Evolutionary conservation across 2,888 invertebrate genomes (phyloP), one percentile per base, ranked within the genome.

Genomic region (Pammene aurita): DNA sequence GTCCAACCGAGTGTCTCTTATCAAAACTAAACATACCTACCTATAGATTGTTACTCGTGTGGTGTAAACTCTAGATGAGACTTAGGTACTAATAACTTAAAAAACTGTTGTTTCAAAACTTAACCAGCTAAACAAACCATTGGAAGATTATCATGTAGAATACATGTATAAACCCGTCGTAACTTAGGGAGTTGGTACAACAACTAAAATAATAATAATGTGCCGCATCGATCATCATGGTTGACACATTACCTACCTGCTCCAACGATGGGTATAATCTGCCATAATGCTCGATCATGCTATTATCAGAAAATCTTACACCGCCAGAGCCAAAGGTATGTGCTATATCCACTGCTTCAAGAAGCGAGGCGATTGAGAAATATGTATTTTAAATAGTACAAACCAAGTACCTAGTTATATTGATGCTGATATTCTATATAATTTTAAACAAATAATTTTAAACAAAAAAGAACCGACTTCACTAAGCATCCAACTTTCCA

Each of bases 271-370:
- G 67, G 67, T 62, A 56, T 69, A 69, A 69, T 64, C 68, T 58
- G 58, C 58, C 46, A 75, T 74, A 79, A 78, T 76, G 79, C 80
- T 83, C 81, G 77, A 85, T 84, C 83, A 84, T 82, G 80, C 80
- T 80, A 85, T 84, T 81, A 83, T 81, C 80, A 79, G 72, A 73
- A 77, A 83, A 82, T 83, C 81, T 80, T 74, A 82, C 79, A 81
- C 79, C 79, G 76, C 77, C 74, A 72, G 78, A 79, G 82, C 82
- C 83, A 82, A 81, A 79, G 83, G 83, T 44, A 42, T 57, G 42
- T 42, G 13, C 81, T 81, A 80, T 46, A 18, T n/a, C 10, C 26
- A 58, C 34, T 10, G 52, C 72, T 71, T 18, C 44, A 56, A 67
- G 11, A 9, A 18, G 18, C 41, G 41, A 42, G 1, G 34, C 44